Conservation (phyloP, 2,113 vertebrate species). For the Eira barbara region DNA sequence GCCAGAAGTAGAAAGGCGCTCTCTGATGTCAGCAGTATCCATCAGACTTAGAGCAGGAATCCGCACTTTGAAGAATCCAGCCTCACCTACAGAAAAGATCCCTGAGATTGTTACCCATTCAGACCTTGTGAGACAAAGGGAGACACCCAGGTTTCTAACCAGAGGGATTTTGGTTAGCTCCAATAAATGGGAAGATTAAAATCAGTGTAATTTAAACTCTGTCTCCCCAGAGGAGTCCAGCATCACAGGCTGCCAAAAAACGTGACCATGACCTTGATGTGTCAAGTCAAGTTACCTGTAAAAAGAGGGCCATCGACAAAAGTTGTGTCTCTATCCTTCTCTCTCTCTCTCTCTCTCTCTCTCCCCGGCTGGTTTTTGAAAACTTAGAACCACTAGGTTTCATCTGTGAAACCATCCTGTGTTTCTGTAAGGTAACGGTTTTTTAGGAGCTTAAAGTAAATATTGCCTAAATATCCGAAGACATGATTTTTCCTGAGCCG, state of each 20-base stretch:
- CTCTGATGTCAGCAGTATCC: rapidly evolving
- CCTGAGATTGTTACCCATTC: background rate
- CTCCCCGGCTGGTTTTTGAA: background rate
- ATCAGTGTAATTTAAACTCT: slow-evolving; percentile 68
- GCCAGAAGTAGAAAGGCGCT: rapidly evolving
- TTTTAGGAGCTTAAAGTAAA: background rate
- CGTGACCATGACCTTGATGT: slow-evolving; percentile 58
- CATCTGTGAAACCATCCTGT: background rate
- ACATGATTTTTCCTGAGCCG: background rate
- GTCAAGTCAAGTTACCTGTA: slow-evolving; percentile 37
- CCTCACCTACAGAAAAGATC: background rate
- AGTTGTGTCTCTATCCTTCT: background rate
- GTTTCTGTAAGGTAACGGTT: background rate
- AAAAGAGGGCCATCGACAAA: background rate
- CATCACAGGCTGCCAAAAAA: slow-evolving; percentile 50
- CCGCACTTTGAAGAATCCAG: background rate
- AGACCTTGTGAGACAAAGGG: background rate
- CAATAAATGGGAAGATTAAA: slow-evolving; percentile 62
- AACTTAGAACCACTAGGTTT: background rate
- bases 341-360: background rate
- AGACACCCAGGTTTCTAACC: slow-evolving; percentile 3
- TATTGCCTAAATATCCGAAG: background rate
- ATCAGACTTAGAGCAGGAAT: background rate
- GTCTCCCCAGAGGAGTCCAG: slow-evolving; percentile 57
- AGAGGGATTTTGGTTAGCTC: slow-evolving; percentile 12